Conservation (phyloP, 2,797 vertebrate genomes). For the Mus spretus region DNA sequence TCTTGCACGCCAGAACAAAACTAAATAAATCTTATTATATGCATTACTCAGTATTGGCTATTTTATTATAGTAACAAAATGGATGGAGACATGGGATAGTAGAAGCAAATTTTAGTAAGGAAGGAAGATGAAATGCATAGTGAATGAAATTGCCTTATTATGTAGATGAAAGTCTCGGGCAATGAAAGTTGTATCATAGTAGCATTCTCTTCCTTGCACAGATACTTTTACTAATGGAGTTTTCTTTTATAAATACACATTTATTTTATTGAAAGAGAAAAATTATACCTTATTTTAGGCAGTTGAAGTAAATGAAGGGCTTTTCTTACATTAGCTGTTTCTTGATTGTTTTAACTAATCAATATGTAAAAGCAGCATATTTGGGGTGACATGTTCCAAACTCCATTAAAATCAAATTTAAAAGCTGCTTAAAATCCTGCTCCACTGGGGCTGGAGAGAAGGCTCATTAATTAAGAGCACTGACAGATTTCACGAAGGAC, state of each 20-base stretch:
- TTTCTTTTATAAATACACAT: conserved; percentile 40
- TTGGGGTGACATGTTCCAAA: conserved; percentile 25
- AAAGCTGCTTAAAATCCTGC: conserved; percentile 32
- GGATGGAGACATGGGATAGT: neutral
- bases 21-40: conserved; percentile 36
- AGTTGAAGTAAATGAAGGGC: neutral
- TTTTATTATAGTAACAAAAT: conserved; percentile 29
- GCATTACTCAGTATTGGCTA: neutral
- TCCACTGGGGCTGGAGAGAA: neutral
- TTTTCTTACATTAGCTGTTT: conserved; percentile 12
- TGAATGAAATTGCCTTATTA: conserved; percentile 22
- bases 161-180: conserved; percentile 1
- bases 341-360: neutral
- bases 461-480: neutral
- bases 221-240: conserved; percentile 43
- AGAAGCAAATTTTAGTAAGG: neutral
- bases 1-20: neutral
- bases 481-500: neutral
- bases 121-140: neutral
- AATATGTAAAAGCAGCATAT: conserved; percentile 2
- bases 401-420: conserved; percentile 32
- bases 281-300: conserved; percentile 45
- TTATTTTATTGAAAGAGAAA: conserved; percentile 24
- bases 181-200: neutral
- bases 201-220: neutral